Conservation (phyloP, 2,888 invertebrate genomes). For the Nephrotoma flavescens region DNA sequence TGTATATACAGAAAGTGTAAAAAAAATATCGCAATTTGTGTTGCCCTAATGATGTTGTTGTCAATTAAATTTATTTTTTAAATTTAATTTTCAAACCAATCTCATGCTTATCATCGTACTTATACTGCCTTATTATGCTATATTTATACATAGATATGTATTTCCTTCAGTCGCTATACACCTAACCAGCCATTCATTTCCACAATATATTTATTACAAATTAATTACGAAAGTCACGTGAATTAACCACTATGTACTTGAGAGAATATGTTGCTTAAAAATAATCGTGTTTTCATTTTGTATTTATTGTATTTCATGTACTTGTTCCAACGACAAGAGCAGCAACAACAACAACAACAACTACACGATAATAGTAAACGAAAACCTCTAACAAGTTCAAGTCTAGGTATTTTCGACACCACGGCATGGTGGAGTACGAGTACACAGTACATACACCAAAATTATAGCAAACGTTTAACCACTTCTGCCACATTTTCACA, state of each 20-base stretch:
- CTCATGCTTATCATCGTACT: not conserved
- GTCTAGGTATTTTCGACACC: not conserved
- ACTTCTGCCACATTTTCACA: not conserved
- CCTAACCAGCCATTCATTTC: not conserved
- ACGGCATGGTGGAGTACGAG: not conserved
- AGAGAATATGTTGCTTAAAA: not conserved
- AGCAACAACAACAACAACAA: not conserved
- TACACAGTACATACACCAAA: not conserved
- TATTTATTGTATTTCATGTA: not conserved
- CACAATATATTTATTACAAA: not conserved
- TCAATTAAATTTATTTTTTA: not conserved
- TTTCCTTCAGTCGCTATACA: not conserved
- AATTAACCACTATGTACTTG: not conserved
- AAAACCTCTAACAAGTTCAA: not conserved
- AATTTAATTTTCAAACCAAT: not conserved
- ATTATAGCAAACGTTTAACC: not conserved
- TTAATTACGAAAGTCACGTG: not conserved
- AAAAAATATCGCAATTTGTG: not conserved
- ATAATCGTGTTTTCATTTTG: not conserved
- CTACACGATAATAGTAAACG: not conserved
- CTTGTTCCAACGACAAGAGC: not conserved
- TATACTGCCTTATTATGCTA: not conserved
- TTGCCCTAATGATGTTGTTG: not conserved
- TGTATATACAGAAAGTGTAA: not conserved
- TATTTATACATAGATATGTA: not conserved